Evolutionary conservation across 2,797 vertebrate species (phyloP).

Genomic region (Mormyrus proboscirostris): DNA sequence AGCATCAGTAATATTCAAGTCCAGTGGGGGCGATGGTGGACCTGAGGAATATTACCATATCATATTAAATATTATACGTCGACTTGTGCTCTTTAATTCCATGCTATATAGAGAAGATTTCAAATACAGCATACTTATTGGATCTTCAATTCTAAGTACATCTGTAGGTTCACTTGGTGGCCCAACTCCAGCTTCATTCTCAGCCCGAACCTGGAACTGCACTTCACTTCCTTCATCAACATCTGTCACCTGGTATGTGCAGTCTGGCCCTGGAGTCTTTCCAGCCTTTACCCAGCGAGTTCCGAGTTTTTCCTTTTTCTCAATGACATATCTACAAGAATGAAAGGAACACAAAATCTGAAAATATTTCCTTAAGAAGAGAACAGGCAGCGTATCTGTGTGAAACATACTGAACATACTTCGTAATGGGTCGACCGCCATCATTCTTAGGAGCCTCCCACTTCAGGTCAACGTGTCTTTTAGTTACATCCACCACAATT

Average conservation of each 20-base stretch:
- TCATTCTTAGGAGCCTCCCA: slow-evolving; percentile 96
- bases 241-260: slow-evolving; percentile 87
- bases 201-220: slow-evolving; percentile 90
- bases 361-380: background rate
- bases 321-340: slow-evolving; percentile 77
- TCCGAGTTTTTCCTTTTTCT: slow-evolving; percentile 96
- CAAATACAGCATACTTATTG: slow-evolving; percentile 69
- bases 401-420: slow-evolving; percentile 51
- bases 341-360: background rate
- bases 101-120: background rate
- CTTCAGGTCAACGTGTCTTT: slow-evolving; percentile 85
- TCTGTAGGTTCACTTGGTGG: slow-evolving; percentile 95
- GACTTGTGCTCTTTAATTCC: background rate
- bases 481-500: slow-evolving; percentile 72
- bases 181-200: slow-evolving; percentile 94
- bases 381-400: background rate
- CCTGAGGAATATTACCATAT: slow-evolving; percentile 51
- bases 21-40: slow-evolving; percentile 82
- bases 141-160: slow-evolving; percentile 83
- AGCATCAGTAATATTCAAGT: slow-evolving; percentile 85
- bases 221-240: slow-evolving; percentile 95
- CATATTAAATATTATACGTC: background rate
- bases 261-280: slow-evolving; percentile 87
- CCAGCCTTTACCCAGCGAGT: slow-evolving; percentile 94
- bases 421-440: slow-evolving; percentile 86